A percentile compares a stretch with the other conserved stretches of the same genome.
phyloP scores from a whole-genome alignment of 2,797 vertebrate genomes.

The Enteromius anoplus region DNA sequence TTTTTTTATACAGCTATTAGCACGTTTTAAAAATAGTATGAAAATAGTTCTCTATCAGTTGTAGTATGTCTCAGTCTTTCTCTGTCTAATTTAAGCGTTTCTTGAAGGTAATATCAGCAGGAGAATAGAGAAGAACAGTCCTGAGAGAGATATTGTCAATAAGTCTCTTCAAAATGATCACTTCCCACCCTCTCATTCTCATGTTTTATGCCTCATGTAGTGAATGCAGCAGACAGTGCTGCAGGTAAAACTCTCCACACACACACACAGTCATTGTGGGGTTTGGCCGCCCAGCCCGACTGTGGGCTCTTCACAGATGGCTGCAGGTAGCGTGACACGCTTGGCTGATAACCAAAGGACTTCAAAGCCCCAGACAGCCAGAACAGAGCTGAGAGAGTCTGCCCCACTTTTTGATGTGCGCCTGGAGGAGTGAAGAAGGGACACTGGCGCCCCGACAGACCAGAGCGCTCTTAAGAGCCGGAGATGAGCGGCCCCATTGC shows the following conservation, averaged over 20 bases:
- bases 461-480: slow-evolving; percentile 45
- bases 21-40: background rate
- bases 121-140: background rate
- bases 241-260: slow-evolving; percentile 32
- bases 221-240: slow-evolving; percentile 31
- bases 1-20: background rate
- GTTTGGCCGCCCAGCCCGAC: slow-evolving; percentile 66
- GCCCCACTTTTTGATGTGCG: slow-evolving; percentile 70
- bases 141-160: slow-evolving; percentile 21
- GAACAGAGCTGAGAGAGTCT: slow-evolving; percentile 56
- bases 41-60: background rate
- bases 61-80: background rate
- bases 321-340: slow-evolving; percentile 76
- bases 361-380: slow-evolving; percentile 74
- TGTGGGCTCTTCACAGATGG: slow-evolving; percentile 79
- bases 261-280: slow-evolving; percentile 35
- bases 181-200: slow-evolving; percentile 20
- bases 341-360: slow-evolving; percentile 80
- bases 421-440: slow-evolving; percentile 56
- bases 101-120: too few relatives aligned
- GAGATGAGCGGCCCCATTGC: slow-evolving; percentile 53
- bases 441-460: slow-evolving; percentile 43
- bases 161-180: slow-evolving; percentile 9
- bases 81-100: background rate
- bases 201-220: background rate